These are phyloP conservation scores for Sebastes nivosus DNA, from an alignment of 2,797 vertebrate genomes.

Conservation along the genomic window DNA sequence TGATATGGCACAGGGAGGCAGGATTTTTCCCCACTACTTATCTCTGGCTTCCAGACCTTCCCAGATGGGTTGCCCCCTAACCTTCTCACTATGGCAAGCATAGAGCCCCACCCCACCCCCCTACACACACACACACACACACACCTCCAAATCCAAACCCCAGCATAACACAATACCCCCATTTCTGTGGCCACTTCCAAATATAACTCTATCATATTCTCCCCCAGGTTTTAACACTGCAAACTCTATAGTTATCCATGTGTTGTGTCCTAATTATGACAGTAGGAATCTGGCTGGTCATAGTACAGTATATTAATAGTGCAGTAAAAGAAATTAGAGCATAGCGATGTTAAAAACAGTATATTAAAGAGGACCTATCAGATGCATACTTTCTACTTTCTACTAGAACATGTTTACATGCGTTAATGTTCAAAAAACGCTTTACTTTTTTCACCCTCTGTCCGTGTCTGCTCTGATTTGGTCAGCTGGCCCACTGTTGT, in stretches of 20 bases:
- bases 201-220: conserved; percentile 28
- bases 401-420: too few species aligned
- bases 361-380: not conserved
- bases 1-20: conserved; percentile 66
- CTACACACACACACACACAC: not conserved
- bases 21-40: conserved; percentile 69
- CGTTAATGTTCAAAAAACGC: too few species aligned
- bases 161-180: conserved; percentile 9
- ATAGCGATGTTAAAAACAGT: not conserved
- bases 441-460: too few species aligned
- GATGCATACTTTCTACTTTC: too few species aligned
- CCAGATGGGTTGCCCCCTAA: conserved; percentile 68
- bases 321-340: not conserved
- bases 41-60: conserved; percentile 75
- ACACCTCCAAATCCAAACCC: conserved; percentile 32
- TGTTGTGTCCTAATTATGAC: conserved; percentile 5
- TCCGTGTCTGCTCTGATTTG: too few species aligned
- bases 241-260: not conserved
- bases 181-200: conserved; percentile 31
- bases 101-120: conserved; percentile 5
- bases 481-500: too few species aligned
- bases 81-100: conserved; percentile 53
- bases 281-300: not conserved
- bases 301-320: not conserved
- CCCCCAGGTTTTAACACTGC: not conserved